Evolutionary conservation across 2,113 vertebrate genomes (phyloP).

Genomic region (Toxotes jaculatrix): DNA sequence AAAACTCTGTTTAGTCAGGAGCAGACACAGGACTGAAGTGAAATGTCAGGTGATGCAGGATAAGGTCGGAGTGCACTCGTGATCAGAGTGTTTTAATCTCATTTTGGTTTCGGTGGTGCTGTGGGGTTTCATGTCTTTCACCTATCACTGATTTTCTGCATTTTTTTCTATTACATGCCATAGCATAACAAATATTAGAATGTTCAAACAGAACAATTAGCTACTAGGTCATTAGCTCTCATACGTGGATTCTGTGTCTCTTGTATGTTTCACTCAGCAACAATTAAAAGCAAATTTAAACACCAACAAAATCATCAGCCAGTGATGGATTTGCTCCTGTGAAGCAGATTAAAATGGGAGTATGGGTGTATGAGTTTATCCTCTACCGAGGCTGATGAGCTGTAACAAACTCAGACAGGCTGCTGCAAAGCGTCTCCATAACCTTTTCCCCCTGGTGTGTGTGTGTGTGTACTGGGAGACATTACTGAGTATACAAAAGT

Average conservation of each 20-base stretch:
- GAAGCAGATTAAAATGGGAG: slow-evolving; percentile 10
- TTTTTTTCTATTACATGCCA: background rate
- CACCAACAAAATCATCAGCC: background rate
- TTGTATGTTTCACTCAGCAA: background rate
- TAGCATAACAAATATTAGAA: background rate
- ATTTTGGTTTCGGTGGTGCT: slow-evolving; percentile 4
- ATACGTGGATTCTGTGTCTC: background rate
- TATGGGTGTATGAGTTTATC: background rate
- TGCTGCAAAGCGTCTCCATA: slow-evolving; percentile 23
- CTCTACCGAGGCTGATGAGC: slow-evolving; percentile 14
- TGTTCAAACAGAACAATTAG: background rate
- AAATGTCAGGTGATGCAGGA: slow-evolving; percentile 28
- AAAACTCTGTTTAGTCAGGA: background rate
- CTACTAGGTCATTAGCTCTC: background rate
- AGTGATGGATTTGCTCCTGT: background rate
- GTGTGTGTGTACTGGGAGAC: slow-evolving; percentile 26
- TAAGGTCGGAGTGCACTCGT: slow-evolving; percentile 25
- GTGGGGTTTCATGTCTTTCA: background rate
- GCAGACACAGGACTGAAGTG: background rate
- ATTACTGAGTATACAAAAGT: slow-evolving; percentile 41
- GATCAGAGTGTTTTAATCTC: slow-evolving; percentile 34
- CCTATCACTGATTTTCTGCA: slow-evolving; percentile 17
- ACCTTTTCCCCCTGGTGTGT: slow-evolving; percentile 29
- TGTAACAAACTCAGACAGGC: slow-evolving; percentile 18
- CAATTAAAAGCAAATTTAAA: background rate